Conservation (phyloP, 1,140 invertebrate species). For the Ganaspis sp. region DNA sequence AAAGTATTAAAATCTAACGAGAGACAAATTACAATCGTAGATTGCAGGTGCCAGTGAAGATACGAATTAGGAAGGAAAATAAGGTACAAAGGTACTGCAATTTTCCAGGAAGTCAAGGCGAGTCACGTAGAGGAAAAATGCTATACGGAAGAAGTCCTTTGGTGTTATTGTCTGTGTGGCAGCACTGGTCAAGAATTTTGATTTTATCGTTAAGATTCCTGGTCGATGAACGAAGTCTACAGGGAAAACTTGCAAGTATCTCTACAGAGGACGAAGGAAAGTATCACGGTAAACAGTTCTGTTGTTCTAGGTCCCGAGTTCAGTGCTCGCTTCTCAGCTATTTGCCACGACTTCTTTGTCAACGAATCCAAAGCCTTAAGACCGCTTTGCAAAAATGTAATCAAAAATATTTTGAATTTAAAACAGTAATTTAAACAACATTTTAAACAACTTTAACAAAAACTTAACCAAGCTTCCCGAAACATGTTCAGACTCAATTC, state of each 20-base stretch:
- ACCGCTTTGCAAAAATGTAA: too few relatives aligned
- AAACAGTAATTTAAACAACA: too few relatives aligned
- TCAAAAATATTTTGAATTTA: too few relatives aligned
- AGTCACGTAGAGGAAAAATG: slow-evolving; percentile 10
- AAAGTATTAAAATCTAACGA: too few relatives aligned
- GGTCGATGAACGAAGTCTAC: slow-evolving; percentile 20
- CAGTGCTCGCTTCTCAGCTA: slow-evolving; percentile 57
- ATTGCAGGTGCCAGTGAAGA: neutral
- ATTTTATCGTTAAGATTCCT: slow-evolving; percentile 30
- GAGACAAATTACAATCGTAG: too few relatives aligned
- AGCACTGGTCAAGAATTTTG: slow-evolving; percentile 19
- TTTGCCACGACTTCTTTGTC: slow-evolving; percentile 55
- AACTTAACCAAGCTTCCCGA: too few relatives aligned
- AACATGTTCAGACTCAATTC: too few relatives aligned
- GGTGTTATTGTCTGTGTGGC: neutral
- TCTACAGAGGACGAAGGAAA: slow-evolving; percentile 59
- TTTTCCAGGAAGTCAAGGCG: neutral
- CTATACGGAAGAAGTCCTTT: neutral
- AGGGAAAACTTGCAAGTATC: slow-evolving; percentile 50
- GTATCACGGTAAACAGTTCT: slow-evolving; percentile 70
- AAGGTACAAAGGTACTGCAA: neutral
- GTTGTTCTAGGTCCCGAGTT: slow-evolving; percentile 67
- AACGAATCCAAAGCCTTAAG: too few relatives aligned
- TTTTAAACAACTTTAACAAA: too few relatives aligned
- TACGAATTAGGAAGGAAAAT: neutral